Evolutionary conservation across 37 sponge, comb jelly and placozoan species (phyloP).

Genomic region (Beroe forskalii): DNA sequence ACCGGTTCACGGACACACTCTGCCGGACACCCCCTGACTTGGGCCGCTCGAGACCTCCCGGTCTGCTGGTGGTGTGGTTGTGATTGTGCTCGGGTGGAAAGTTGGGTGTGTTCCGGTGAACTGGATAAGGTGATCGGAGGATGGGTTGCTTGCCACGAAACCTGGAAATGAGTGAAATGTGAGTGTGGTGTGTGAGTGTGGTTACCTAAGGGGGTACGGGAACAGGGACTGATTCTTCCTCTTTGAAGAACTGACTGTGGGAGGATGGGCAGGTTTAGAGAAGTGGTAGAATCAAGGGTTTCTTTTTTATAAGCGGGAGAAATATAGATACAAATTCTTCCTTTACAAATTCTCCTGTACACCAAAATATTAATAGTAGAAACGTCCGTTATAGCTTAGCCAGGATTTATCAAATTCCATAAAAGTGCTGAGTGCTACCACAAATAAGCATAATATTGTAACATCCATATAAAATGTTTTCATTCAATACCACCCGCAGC

Average conservation of each 20-base stretch:
- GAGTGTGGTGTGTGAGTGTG: background rate
- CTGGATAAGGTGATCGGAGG: background rate
- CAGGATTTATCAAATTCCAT: too few relatives aligned
- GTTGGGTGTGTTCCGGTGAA: slow-evolving; percentile 1
- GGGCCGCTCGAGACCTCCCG: background rate
- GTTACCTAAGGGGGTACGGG: slow-evolving; percentile 61
- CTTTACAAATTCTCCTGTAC: too few relatives aligned
- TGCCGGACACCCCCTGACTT: background rate
- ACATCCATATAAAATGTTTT: too few relatives aligned
- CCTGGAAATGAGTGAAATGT: background rate
- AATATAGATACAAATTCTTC: too few relatives aligned
- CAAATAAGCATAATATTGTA: too few relatives aligned
- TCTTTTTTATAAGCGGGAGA: too few relatives aligned
- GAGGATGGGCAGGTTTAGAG: background rate
- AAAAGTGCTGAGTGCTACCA: too few relatives aligned
- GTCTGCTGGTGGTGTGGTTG: background rate
- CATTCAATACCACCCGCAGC: too few relatives aligned
- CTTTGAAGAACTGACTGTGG: slow-evolving; percentile 60
- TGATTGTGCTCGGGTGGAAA: background rate
- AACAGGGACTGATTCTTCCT: slow-evolving; percentile 7
- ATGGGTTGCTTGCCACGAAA: background rate
- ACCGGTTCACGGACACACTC: background rate
- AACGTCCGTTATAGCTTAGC: too few relatives aligned
- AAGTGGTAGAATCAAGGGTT: too few relatives aligned
- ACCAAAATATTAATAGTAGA: too few relatives aligned